Percentiles rank a stretch among this genome's conserved stretches.
phyloP scores from a whole-genome alignment of 1,140 invertebrate species.

The Saccostrea echinata region DNA sequence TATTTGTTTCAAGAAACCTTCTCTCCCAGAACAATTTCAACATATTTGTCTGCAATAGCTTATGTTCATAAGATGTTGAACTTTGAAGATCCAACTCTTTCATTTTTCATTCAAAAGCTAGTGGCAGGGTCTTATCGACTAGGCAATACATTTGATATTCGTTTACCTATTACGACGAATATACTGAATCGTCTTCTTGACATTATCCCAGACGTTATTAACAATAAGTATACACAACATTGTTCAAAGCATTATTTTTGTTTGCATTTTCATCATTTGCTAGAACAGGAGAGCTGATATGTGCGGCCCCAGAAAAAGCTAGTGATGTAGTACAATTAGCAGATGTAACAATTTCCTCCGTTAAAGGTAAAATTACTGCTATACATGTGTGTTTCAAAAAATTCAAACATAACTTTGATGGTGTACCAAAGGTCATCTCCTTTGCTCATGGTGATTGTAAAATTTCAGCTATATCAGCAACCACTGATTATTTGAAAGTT shows the following conservation, averaged over 20 bases:
- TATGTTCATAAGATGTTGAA: neutral
- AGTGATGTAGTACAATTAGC: neutral
- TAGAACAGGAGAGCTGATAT: neutral
- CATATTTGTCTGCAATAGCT: neutral
- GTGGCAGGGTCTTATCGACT: neutral
- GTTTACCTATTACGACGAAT: neutral
- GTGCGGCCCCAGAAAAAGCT: neutral
- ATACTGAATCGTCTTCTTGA: neutral
- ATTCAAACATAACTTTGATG: neutral
- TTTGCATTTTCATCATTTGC: too few species aligned
- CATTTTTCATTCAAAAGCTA: neutral
- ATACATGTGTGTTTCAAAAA: neutral
- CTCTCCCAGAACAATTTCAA: neutral
- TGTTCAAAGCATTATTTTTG: too few species aligned
- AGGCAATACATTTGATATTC: neutral
- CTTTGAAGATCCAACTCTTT: neutral
- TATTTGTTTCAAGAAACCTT: neutral
- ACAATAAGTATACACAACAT: too few species aligned
- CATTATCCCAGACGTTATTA: neutral
- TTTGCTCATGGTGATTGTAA: neutral
- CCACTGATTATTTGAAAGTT: neutral
- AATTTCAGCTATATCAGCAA: conserved; percentile 14
- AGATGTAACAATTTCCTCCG: neutral
- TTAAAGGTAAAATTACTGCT: neutral
- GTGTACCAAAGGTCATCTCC: neutral